Evolutionary conservation across 2,113 vertebrate genomes (phyloP).

Genomic region (Talpa occidentalis): DNA sequence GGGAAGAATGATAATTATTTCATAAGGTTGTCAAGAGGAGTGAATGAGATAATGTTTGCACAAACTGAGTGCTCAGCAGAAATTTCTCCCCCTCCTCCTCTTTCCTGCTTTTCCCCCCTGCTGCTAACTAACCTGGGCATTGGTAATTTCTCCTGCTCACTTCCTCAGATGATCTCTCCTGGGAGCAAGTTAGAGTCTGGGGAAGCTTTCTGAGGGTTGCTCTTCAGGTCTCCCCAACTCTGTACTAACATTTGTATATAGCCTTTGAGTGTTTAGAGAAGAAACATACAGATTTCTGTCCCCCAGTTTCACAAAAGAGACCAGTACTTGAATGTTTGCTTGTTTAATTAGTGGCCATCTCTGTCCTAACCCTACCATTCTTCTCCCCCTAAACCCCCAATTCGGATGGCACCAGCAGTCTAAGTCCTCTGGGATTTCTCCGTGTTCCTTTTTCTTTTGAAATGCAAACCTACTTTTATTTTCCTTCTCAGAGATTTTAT

Average conservation of each 20-base stretch:
- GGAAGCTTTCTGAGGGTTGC: background rate
- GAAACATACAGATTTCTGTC: background rate
- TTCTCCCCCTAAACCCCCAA: background rate
- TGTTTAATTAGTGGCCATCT: constrained; percentile 13
- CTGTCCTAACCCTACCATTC: background rate
- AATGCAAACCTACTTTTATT: constrained; percentile 47
- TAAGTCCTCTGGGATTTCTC: background rate
- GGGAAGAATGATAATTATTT: background rate
- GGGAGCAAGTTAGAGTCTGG: background rate
- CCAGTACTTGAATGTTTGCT: background rate
- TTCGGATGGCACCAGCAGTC: constrained; percentile 5
- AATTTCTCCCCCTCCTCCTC: background rate
- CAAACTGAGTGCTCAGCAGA: background rate
- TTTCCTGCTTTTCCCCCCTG: background rate
- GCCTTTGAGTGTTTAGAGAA: background rate
- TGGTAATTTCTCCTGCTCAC: background rate
- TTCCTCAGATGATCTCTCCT: background rate
- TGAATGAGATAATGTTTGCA: background rate
- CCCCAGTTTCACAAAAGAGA: background rate
- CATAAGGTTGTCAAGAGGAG: background rate
- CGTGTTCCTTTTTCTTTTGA: constrained; percentile 40
- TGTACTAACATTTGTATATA: background rate
- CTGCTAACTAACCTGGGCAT: background rate
- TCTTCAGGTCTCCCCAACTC: background rate
- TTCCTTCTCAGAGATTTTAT: constrained; percentile 48